A percentile compares a stretch with the other conserved stretches of the same genome.
Conservation (phyloP, 2,797 vertebrate genomes). For the Characodon lateralis region DNA sequence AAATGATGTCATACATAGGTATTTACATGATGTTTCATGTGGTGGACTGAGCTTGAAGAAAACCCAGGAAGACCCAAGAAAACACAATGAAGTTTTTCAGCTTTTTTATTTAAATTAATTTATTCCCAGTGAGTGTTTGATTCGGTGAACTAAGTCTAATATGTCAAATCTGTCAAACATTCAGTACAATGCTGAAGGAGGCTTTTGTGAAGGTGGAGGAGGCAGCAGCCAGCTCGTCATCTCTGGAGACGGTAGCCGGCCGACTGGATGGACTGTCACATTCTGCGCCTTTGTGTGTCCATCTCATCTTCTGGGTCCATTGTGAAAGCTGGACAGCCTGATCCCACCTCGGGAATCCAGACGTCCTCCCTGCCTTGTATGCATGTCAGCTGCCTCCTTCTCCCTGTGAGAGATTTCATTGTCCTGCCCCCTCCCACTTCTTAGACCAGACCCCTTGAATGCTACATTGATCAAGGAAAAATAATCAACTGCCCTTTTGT, state of each 20-base stretch:
- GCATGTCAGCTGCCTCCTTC: constrained; percentile 56
- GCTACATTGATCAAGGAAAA: constrained; percentile 79
- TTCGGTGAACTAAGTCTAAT: constrained; percentile 51
- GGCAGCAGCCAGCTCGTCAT: constrained; percentile 45
- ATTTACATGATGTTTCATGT: neutral
- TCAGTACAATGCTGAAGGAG: constrained; percentile 58
- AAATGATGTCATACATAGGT: neutral
- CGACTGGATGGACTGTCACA: constrained; percentile 68
- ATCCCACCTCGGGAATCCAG: constrained; percentile 57
- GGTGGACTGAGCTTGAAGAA: neutral
- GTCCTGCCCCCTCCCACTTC: constrained; percentile 38
- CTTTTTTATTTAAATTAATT: constrained; percentile 43
- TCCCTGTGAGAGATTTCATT: constrained; percentile 56
- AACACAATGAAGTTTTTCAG: constrained; percentile 8
- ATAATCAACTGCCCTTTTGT: constrained; percentile 84
- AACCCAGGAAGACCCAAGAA: neutral
- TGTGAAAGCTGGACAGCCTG: constrained; percentile 74
- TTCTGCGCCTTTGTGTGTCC: constrained; percentile 71
- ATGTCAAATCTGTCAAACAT: constrained; percentile 68
- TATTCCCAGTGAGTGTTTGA: constrained; percentile 32
- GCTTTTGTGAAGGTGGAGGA: constrained; percentile 67
- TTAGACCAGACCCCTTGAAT: constrained; percentile 68
- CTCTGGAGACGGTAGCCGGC: constrained; percentile 63
- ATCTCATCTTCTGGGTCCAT: constrained; percentile 66
- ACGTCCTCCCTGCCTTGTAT: constrained; percentile 63